Conservation (phyloP, 35 echinoderm and acorn worm genomes). For the Stichopus chloronotus region DNA sequence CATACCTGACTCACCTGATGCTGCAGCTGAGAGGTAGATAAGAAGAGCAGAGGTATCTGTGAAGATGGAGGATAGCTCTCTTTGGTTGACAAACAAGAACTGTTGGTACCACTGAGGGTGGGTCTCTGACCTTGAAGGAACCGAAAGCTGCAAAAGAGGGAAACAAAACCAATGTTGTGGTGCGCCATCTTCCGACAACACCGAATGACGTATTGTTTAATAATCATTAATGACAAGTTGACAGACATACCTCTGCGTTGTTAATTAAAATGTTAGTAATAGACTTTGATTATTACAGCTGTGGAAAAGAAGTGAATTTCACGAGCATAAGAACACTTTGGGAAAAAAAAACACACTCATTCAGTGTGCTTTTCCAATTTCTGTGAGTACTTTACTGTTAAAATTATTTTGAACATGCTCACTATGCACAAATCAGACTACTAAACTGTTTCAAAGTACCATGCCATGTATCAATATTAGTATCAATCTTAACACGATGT, state of each 20-base stretch:
- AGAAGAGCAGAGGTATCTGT: conserved; percentile 2
- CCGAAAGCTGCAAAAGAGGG: not conserved
- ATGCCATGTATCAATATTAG: too few relatives aligned
- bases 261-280: not conserved
- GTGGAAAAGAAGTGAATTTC: too few relatives aligned
- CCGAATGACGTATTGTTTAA: not conserved
- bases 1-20: not conserved
- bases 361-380: too few relatives aligned
- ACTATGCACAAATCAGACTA: too few relatives aligned
- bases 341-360: too few relatives aligned
- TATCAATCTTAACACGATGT: too few relatives aligned
- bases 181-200: not conserved
- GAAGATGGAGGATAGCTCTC: conserved; percentile 27
- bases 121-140: not conserved
- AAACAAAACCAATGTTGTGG: not conserved
- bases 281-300: too few relatives aligned
- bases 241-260: not conserved
- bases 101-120: conserved; percentile 29
- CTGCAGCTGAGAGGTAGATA: not conserved
- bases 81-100: not conserved
- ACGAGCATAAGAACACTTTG: too few relatives aligned
- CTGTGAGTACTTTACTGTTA: too few relatives aligned
- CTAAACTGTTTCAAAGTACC: too few relatives aligned
- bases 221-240: not conserved
- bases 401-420: too few relatives aligned